phyloP scores from a whole-genome alignment of 2,888 invertebrate genomes.

The Nomada fabriciana region DNA sequence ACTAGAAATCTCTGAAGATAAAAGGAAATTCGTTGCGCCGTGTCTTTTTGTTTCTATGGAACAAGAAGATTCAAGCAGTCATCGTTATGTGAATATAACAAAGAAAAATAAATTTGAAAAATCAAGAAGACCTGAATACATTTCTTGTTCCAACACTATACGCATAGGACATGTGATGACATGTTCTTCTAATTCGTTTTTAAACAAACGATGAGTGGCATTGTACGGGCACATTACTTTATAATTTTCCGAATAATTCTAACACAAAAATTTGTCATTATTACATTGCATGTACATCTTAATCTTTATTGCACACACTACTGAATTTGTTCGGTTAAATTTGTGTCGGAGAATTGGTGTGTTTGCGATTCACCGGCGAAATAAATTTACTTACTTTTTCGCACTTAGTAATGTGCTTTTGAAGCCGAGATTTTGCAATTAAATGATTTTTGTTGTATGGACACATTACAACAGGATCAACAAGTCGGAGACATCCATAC shows the following conservation, averaged over 20 bases:
- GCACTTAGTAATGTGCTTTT: conserved; percentile 80
- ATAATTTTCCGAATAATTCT: conserved; percentile 78
- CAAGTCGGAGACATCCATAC: conserved; percentile 1
- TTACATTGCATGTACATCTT: background rate
- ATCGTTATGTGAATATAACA: background rate
- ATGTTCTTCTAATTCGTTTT: conserved; percentile 76
- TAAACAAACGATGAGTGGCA: conserved; percentile 78
- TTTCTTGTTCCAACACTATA: conserved; percentile 51
- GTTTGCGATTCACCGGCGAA: background rate
- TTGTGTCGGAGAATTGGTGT: background rate
- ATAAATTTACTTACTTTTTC: conserved; percentile 74
- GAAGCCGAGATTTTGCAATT: conserved; percentile 76
- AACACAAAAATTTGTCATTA: conserved; percentile 14
- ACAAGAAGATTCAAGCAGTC: conserved; percentile 25
- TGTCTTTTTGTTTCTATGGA: conserved; percentile 34
- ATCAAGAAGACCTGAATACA: conserved; percentile 61
- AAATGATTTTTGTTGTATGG: conserved; percentile 78
- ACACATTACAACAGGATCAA: conserved; percentile 64
- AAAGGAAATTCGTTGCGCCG: conserved; percentile 25
- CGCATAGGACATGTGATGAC: conserved; percentile 72
- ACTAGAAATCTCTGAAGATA: conserved; percentile 55
- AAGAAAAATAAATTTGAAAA: background rate
- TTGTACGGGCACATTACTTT: conserved; percentile 80
- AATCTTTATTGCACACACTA: background rate
- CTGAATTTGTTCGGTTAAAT: background rate